Conservation (phyloP, 2,797 vertebrate species). For the Onychomys leucogaster region DNA sequence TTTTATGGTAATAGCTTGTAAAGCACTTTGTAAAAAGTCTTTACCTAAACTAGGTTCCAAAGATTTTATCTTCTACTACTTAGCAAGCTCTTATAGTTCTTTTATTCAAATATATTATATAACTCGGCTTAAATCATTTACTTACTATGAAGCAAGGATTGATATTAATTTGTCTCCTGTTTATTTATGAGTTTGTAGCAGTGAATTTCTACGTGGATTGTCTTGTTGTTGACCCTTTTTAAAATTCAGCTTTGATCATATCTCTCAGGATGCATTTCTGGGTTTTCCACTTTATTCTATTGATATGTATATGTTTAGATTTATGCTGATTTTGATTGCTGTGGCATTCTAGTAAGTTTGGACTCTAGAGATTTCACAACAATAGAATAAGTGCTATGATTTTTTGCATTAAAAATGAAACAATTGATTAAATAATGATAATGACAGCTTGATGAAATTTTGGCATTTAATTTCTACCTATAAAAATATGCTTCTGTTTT, state of each 20-base stretch:
- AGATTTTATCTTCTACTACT: conserved; percentile 13
- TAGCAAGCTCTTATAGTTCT: neutral
- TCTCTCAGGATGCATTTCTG: neutral
- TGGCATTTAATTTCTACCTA: neutral
- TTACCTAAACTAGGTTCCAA: neutral
- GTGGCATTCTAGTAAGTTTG: neutral
- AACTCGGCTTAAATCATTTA: neutral
- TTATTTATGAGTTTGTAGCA: conserved; percentile 15
- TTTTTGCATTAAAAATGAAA: conserved; percentile 31
- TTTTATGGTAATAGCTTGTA: neutral
- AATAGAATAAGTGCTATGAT: neutral
- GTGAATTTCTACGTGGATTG: neutral
- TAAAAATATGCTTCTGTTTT: neutral
- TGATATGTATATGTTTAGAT: neutral
- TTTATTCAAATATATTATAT: neutral
- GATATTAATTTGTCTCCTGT: neutral
- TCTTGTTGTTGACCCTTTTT: neutral
- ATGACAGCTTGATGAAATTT: neutral
- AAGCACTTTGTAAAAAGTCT: neutral
- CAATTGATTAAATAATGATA: neutral
- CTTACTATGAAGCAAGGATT: neutral
- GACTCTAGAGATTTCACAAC: neutral
- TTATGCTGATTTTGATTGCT: neutral
- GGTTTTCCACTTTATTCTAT: neutral
- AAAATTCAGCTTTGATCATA: neutral